A percentile compares a stretch with the other conserved stretches of the same genome.
phyloP scores from a whole-genome alignment of 1,140 invertebrate species.

The Aphaenogaster ashmeadi region DNA sequence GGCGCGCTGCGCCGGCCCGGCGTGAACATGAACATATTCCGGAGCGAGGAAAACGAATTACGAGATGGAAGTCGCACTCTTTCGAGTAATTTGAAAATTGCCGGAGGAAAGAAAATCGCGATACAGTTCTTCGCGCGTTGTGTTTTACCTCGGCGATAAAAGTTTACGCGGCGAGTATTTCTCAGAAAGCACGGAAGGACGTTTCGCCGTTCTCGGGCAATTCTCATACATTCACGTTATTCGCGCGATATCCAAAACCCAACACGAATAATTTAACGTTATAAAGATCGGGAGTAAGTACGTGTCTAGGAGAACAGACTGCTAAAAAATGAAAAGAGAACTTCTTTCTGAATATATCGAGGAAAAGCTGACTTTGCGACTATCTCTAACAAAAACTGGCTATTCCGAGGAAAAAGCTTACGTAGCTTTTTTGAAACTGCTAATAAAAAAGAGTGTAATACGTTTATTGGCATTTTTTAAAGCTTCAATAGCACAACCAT shows the following conservation, averaged over 20 bases:
- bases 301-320: neutral
- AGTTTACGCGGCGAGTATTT: slow-evolving; percentile 54
- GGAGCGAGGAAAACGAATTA: slow-evolving; percentile 34
- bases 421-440: slow-evolving; percentile 6
- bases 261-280: slow-evolving; percentile 47
- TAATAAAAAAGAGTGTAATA: slow-evolving; percentile 22
- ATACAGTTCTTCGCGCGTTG: slow-evolving; percentile 40
- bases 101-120: slow-evolving; percentile 58
- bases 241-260: slow-evolving; percentile 32
- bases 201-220: slow-evolving; percentile 34
- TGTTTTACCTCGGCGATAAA: slow-evolving; percentile 61
- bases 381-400: neutral
- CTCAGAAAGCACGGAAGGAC: slow-evolving; percentile 18
- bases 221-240: slow-evolving; percentile 35
- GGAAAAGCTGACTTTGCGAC: slow-evolving; percentile 8
- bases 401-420: slow-evolving; percentile 19
- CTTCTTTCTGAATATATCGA: slow-evolving; percentile 9
- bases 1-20: neutral
- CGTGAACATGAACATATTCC: slow-evolving; percentile 53
- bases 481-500: slow-evolving; percentile 4
- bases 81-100: slow-evolving; percentile 64
- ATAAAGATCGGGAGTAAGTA: neutral
- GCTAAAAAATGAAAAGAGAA: slow-evolving; percentile 19
- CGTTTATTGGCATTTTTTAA: slow-evolving; percentile 35
- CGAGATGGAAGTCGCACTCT: slow-evolving; percentile 45